A percentile compares a stretch with the other conserved stretches of the same genome.
Evolutionary conservation across 2,888 invertebrate species (phyloP).

Genomic region (Strigamia crassipes): DNA sequence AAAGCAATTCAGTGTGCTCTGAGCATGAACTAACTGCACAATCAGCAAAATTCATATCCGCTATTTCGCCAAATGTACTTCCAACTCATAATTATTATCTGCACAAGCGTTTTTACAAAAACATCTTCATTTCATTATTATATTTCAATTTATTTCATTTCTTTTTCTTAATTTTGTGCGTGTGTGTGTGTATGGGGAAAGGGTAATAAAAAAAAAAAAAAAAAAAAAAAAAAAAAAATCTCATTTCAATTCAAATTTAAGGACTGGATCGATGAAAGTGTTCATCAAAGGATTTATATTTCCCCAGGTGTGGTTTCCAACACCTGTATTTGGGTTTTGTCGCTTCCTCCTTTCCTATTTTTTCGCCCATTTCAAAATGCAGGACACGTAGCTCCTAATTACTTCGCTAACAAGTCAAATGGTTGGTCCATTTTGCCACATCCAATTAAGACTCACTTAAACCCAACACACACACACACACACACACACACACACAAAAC

Average conservation of each 20-base stretch:
- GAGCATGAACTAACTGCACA: neutral
- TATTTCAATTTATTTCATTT: too few species aligned
- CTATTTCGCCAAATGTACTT: neutral
- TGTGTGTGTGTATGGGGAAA: too few species aligned
- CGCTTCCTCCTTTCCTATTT: neutral
- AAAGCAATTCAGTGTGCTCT: neutral
- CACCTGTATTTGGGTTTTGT: constrained; percentile 6
- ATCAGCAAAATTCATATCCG: neutral
- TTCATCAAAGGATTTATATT: constrained; percentile 5
- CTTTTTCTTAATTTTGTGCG: too few species aligned
- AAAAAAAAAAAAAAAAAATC: too few species aligned
- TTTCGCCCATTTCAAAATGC: neutral
- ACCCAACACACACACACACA: neutral
- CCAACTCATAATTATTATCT: neutral
- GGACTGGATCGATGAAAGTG: neutral
- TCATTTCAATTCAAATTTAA: constrained; percentile 19
- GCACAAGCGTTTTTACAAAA: neutral
- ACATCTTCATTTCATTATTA: too few species aligned
- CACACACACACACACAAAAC: neutral
- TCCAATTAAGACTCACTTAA: constrained; percentile 34
- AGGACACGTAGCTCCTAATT: neutral
- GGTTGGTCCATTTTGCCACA: constrained; percentile 17
- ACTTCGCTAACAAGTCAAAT: constrained; percentile 22
- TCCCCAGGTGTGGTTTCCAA: constrained; percentile 18
- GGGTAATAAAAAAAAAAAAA: too few species aligned